A percentile compares a stretch with the other conserved stretches of the same genome.
Evolutionary conservation across 1,140 invertebrate genomes (phyloP).

Genomic region (Aphelinus certus): DNA sequence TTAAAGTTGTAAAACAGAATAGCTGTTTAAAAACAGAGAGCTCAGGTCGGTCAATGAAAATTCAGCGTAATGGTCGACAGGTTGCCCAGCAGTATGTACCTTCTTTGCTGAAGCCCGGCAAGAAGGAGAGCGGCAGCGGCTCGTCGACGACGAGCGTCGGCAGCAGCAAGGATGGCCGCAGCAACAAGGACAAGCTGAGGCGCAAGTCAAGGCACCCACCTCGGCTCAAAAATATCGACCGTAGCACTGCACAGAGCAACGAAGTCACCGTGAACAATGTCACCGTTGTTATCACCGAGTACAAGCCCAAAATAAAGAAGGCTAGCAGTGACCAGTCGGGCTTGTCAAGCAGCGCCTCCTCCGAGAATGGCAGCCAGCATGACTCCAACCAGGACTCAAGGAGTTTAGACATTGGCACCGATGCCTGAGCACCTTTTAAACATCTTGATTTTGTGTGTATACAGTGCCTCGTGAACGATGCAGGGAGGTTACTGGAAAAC

Average conservation of each 20-base stretch:
- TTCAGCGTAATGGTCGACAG: constrained; percentile 45
- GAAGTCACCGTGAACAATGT: constrained; percentile 96
- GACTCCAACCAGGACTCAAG: constrained; percentile 72
- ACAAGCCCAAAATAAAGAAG: constrained; percentile 83
- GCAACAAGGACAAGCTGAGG: constrained; percentile 60
- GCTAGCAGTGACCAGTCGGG: constrained; percentile 65
- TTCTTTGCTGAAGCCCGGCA: constrained; percentile 70
- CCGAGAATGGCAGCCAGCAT: constrained; percentile 71
- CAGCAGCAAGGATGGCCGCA: constrained; percentile 65
- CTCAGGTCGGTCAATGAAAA: constrained; percentile 38
- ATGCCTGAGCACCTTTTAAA: constrained; percentile 41
- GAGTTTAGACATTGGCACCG: constrained; percentile 66
- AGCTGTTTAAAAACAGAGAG: constrained; percentile 28
- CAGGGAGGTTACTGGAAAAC: too few relatives aligned
- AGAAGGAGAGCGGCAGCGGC: constrained; percentile 68
- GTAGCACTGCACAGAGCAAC: constrained; percentile 87
- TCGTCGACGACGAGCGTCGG: constrained; percentile 63
- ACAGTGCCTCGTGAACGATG: constrained; percentile 26
- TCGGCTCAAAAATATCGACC: constrained; percentile 88
- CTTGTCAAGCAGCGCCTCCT: constrained; percentile 69
- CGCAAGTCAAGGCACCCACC: constrained; percentile 72
- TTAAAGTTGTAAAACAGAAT: too few relatives aligned
- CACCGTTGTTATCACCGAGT: constrained; percentile 96
- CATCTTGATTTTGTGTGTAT: not conserved
- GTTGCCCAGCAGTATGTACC: constrained; percentile 73